These are phyloP conservation scores for Ochlodes sylvanus DNA, from an alignment of 2,888 invertebrate genomes.

Conservation along the genomic window DNA sequence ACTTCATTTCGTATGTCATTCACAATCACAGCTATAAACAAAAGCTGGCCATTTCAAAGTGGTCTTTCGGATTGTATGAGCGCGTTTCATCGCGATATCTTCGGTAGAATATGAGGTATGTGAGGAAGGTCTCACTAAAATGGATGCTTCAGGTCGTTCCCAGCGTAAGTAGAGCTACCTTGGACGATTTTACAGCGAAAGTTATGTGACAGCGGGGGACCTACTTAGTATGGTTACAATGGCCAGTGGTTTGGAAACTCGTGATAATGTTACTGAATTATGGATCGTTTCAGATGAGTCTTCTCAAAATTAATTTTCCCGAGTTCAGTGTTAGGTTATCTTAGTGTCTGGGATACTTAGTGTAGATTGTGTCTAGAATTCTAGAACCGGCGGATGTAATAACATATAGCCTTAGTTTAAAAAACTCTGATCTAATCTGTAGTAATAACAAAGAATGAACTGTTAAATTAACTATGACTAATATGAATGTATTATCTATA, in stretches of 20 bases:
- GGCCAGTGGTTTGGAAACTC: constrained; percentile 71
- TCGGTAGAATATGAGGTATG: constrained; percentile 44
- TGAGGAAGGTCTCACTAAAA: constrained; percentile 51
- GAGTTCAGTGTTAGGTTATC: constrained; percentile 15
- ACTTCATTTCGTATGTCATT: constrained; percentile 68
- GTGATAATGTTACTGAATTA: constrained; percentile 72
- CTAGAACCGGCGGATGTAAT: not conserved
- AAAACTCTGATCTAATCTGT: too few species aligned
- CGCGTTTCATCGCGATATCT: constrained; percentile 37
- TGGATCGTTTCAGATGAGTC: constrained; percentile 54
- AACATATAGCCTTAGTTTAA: too few species aligned
- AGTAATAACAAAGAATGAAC: not conserved
- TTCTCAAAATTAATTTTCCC: constrained; percentile 47
- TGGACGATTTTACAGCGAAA: constrained; percentile 46
- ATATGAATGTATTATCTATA: too few species aligned
- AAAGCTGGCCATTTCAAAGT: constrained; percentile 49
- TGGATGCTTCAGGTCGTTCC: constrained; percentile 45
- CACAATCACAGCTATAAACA: constrained; percentile 51
- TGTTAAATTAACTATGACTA: too few species aligned
- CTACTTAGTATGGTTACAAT: constrained; percentile 54
- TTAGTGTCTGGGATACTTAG: constrained; percentile 30
- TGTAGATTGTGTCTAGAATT: not conserved
- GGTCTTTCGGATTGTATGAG: constrained; percentile 45
- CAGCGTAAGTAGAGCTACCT: constrained; percentile 14
- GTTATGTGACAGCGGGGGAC: constrained; percentile 44